A percentile compares a stretch with the other conserved stretches of the same genome.
phyloP scores from a whole-genome alignment of 2,888 invertebrate species.

The Protophormia terraenovae region DNA sequence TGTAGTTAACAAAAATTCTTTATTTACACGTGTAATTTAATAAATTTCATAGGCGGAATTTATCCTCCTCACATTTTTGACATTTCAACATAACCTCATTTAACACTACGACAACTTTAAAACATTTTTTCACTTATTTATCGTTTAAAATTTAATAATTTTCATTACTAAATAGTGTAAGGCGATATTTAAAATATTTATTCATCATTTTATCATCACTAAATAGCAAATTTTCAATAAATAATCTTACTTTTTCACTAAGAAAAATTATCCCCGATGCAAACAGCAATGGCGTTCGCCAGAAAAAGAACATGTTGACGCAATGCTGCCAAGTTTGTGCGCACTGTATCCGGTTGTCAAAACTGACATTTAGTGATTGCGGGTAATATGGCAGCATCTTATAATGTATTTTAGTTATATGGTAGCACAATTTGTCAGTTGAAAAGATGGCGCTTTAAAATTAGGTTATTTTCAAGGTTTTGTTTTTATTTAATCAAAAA shows the following conservation, averaged over 20 bases:
- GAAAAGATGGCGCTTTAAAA: neutral
- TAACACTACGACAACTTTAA: neutral
- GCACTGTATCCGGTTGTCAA: slow-evolving; percentile 66
- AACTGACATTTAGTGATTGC: neutral
- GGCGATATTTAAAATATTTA: neutral
- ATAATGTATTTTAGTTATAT: neutral
- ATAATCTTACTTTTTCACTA: slow-evolving; percentile 78
- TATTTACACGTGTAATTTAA: slow-evolving; percentile 51
- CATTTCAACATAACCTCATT: slow-evolving; percentile 50
- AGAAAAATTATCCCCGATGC: slow-evolving; percentile 78
- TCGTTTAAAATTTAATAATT: neutral
- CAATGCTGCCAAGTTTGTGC: slow-evolving; percentile 71
- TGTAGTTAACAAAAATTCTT: neutral
- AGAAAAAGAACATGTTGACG: slow-evolving; percentile 80
- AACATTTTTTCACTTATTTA: neutral
- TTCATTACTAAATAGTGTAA: neutral
- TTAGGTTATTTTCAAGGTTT: no score
- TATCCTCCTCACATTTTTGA: slow-evolving; percentile 20
- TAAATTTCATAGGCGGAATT: neutral
- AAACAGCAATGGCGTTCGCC: slow-evolving; percentile 80
- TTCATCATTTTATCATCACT: neutral
- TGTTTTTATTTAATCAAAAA: no score
- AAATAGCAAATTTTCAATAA: slow-evolving; percentile 56
- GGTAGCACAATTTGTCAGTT: neutral
- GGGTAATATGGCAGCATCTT: neutral